Base-by-base conservation (phyloP, 2,113 vertebrate genomes). In the Gallinago media region DNA sequence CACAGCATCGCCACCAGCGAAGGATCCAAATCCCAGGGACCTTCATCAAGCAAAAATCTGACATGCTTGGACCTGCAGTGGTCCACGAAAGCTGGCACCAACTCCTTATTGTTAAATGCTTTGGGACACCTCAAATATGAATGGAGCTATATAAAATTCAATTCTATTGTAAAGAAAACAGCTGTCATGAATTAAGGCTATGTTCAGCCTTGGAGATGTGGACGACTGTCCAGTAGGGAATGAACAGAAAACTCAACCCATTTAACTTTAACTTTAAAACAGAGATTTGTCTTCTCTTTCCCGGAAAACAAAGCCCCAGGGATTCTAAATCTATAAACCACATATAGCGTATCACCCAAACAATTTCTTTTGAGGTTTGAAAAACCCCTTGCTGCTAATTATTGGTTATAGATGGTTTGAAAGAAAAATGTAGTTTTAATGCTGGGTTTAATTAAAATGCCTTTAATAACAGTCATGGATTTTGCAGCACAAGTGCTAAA, bases 381-480 rank as follows among this genome's bases (percentile, higher is more conserved):
- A 96, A 97, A 97, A 79, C 31, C 89, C 62, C 94, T 97, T 96
- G 94, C 89, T 96, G 83, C 82, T 97, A 96, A 98, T 97, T 97
- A 96, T 89, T 96, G 92, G 92, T 97, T 97, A 96, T 96, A 97
- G 90, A 92, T 77, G 80, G 56, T 56, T 85, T 95, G 88, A 95
- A 88, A 78, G 91, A 97, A 95, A 96, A 94, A 95, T 89, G 94
- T 84, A 40, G 21, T 94, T 94, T 96, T 89, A 95, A 94, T 83
- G 79, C 96, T 97, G 96, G 85, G 66, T 96, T 96, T 97, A 96
- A 97, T 98, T 98, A 98, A 98, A 98, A 98, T 97, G 76, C 94
- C 85, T 97, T 92, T 95, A 96, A 74, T 95, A 98, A 91, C 80
- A 94, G 95, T 94, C 66, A 94, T 95, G 67, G 47, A 50, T 96